Base-by-base conservation (phyloP, 2,797 vertebrate species). In the Chromobotia macracanthus region DNA sequence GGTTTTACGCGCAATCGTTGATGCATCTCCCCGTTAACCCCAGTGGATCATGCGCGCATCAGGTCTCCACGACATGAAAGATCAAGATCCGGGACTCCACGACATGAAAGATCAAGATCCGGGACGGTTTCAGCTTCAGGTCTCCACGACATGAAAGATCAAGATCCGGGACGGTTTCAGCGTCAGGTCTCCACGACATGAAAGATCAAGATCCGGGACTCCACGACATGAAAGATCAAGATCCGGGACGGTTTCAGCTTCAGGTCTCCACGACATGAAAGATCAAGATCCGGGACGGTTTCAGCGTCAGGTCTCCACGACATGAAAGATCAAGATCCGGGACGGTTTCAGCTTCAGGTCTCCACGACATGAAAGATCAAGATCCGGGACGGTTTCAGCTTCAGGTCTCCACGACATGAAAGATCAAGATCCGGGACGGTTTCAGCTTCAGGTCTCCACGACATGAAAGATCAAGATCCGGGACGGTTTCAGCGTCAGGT, bases 41-140 rank as follows among this genome's bases (percentile, higher is more conserved):
- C 56, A 11, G 50, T 56, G 55, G 81, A 83, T 77, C 83, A 85
- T 56, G 68, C 84, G 68, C 71, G 63, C 77, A 80, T 67, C 51
- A 53, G 72, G 31, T 77, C 70, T 79, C 38, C 80, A 61, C 53
- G 81, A 56, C 72, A 74, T 31, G 48, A 67, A 73, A 56, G 41
- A 80, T n/a, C n/a, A n/a, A n/a, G n/a, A n/a, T n/a, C n/a, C 28
- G 28, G 28, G 28, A 28, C n/a, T n/a, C n/a, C n/a, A n/a, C n/a
- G n/a, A n/a, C n/a, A n/a, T n/a, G n/a, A n/a, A n/a, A n/a, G n/a
- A n/a, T n/a, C n/a, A n/a, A n/a, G n/a, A n/a, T n/a, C n/a, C 28
- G 28, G 28, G 28, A 28, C 28, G 4, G 28, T 28, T 28, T 28
- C 28, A 28, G 28, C 80, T 77, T 76, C 77, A 73, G 81, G 81